Conservation (phyloP, 2,797 vertebrate genomes). For the Sebastiscus albofasciatus region DNA sequence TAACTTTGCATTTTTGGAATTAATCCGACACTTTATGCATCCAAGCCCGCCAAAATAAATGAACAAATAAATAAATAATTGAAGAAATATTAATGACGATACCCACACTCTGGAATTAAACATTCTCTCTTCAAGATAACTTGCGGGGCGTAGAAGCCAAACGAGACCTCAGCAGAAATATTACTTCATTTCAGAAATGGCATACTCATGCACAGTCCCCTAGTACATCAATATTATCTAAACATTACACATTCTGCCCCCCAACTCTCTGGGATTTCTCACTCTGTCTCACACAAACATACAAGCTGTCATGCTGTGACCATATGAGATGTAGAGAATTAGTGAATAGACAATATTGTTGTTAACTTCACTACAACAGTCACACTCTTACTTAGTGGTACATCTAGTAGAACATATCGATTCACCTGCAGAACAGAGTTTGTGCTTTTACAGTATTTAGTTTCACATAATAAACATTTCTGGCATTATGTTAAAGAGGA, state of each 20-base stretch:
- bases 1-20: neutral
- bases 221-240: neutral
- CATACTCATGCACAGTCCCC: neutral
- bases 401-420: no score
- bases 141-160: neutral
- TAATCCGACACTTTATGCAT: neutral
- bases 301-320: constrained; percentile 17
- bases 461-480: neutral
- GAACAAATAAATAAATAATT: neutral
- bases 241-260: neutral
- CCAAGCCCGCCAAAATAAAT: neutral
- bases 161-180: neutral
- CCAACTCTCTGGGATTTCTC: neutral
- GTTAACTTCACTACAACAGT: no score
- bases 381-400: no score
- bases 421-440: no score
- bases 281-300: neutral
- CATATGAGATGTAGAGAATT: neutral
- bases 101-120: neutral
- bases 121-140: neutral
- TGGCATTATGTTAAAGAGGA: neutral
- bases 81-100: neutral
- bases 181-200: no score
- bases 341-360: no score
- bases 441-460: neutral